Percentiles rank a stretch among this genome's conserved stretches.
Evolutionary conservation across 2,113 vertebrate genomes (phyloP).

Genomic region (Pagrus major): DNA sequence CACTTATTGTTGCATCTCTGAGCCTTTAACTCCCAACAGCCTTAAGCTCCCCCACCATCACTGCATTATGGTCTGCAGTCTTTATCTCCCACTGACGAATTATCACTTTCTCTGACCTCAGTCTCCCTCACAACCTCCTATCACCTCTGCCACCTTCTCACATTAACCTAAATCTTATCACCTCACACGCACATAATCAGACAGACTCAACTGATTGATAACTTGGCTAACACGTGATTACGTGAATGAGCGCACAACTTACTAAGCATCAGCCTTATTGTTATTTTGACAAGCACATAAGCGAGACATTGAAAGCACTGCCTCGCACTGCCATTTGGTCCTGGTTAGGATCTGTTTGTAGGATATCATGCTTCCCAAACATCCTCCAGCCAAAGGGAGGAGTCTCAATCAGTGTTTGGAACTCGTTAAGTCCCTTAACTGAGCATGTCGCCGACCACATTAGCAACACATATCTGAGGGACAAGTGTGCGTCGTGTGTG

Average conservation of each 20-base stretch:
- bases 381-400: constrained; percentile 42
- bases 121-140: constrained; percentile 34
- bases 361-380: constrained; percentile 50
- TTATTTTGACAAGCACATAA: constrained; percentile 21
- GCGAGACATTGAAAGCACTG: not conserved
- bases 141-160: constrained; percentile 46
- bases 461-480: constrained; percentile 68
- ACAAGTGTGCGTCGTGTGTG: constrained; percentile 65
- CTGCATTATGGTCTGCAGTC: not conserved
- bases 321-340: constrained; percentile 53
- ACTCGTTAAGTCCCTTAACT: constrained; percentile 68
- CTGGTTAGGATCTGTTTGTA: constrained; percentile 51
- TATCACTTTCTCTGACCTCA: constrained; percentile 66
- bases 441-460: constrained; percentile 72
- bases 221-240: constrained; percentile 65
- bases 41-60: not conserved
- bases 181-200: constrained; percentile 48
- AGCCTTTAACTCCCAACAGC: no score
- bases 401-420: constrained; percentile 74
- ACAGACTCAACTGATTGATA: constrained; percentile 70
- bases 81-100: constrained; percentile 58
- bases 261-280: constrained; percentile 37
- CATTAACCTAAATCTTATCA: constrained; percentile 53
- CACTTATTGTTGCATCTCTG: no score
- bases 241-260: constrained; percentile 47